Evolutionary conservation across 2,888 invertebrate species (phyloP).

Genomic region (Therioaphis trifolii): DNA sequence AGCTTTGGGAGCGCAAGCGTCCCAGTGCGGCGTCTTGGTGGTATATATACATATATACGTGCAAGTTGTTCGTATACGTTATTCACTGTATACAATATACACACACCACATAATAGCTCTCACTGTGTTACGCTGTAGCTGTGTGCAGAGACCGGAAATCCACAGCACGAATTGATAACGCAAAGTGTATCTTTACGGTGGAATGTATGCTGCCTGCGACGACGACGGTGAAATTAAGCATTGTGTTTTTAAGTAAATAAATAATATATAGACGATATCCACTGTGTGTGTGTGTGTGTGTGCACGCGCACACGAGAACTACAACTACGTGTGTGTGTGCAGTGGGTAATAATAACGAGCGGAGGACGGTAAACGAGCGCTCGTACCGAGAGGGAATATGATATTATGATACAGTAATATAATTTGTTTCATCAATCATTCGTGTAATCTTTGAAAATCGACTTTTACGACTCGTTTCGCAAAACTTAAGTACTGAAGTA

Average conservation of each 20-base stretch:
- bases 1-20: neutral
- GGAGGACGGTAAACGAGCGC: too few species aligned
- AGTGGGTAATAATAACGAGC: too few species aligned
- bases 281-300: too few species aligned
- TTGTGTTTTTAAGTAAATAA: neutral
- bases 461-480: neutral
- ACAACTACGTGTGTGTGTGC: too few species aligned
- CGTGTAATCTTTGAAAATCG: conserved; percentile 15
- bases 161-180: neutral
- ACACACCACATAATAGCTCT: too few species aligned
- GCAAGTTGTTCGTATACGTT: neutral
- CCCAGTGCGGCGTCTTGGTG: neutral
- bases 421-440: neutral
- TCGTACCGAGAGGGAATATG: too few species aligned
- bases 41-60: neutral
- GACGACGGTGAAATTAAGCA: neutral
- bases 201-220: neutral
- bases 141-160: neutral
- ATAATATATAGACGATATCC: too few species aligned
- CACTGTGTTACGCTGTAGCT: neutral
- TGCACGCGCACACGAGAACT: too few species aligned
- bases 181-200: neutral
- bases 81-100: too few species aligned
- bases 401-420: too few species aligned
- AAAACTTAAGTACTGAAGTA: neutral